Evolutionary conservation across 2,888 invertebrate species (phyloP).

Genomic region (Monoplex corrugatus): DNA sequence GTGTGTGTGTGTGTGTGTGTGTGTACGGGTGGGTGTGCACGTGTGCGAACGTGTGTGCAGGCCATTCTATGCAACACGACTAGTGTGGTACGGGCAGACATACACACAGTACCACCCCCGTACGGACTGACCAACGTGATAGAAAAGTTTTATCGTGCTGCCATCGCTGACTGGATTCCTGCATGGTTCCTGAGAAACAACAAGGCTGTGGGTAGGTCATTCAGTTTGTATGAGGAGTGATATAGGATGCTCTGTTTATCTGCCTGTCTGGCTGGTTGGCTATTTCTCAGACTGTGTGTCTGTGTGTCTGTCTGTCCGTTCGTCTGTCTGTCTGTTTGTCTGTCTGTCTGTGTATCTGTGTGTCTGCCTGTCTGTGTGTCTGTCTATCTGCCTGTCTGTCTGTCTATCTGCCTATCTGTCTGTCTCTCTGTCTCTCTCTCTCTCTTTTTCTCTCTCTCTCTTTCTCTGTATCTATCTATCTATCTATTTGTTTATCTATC

Average conservation of each 20-base stretch:
- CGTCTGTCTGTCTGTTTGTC: neutral
- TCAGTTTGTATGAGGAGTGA: neutral
- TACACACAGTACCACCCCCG: slow-evolving; percentile 54
- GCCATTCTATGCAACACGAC: slow-evolving; percentile 71
- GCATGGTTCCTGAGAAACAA: slow-evolving; percentile 18
- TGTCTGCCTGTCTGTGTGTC: neutral
- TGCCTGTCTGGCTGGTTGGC: neutral
- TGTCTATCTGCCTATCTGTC: neutral
- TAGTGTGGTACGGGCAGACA: slow-evolving; percentile 59
- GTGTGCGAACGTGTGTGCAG: neutral
- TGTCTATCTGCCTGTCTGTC: too few relatives aligned
- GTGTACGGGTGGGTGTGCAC: neutral
- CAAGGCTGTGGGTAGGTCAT: neutral
- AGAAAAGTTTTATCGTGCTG: slow-evolving; percentile 48
- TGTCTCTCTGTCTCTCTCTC: too few relatives aligned
- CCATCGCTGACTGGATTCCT: slow-evolving; percentile 55
- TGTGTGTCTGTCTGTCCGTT: neutral
- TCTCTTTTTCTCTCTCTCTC: too few relatives aligned
- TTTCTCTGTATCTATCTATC: too few relatives aligned
- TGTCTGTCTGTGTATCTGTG: neutral
- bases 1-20: neutral
- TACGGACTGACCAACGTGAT: slow-evolving; percentile 55
- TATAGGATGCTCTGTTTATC: neutral
- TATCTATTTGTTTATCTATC: too few relatives aligned
- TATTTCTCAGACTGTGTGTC: neutral